Conservation (phyloP, 2,113 vertebrate species). For the Terrapene triunguis region DNA sequence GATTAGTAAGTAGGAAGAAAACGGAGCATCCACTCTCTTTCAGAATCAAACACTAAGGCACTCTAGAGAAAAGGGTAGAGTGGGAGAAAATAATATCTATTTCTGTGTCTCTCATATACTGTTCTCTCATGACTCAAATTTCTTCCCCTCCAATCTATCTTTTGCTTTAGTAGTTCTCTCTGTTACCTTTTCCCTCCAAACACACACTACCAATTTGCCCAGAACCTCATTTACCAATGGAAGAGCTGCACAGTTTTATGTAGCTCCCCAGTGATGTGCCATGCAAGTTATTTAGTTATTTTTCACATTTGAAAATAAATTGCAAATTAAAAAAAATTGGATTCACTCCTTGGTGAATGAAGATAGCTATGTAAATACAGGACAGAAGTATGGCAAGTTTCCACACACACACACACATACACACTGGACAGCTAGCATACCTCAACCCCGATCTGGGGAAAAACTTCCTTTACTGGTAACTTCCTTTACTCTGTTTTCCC, state of each 20-base stretch:
- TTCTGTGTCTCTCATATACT: neutral
- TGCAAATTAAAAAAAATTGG: neutral
- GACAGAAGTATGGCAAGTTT: neutral
- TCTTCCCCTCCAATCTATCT: neutral
- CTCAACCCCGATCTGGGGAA: neutral
- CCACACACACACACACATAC: no score
- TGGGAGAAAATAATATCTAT: neutral
- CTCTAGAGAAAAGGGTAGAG: neutral
- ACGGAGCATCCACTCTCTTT: neutral
- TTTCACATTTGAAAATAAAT: neutral
- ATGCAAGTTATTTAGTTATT: neutral
- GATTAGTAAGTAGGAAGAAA: neutral
- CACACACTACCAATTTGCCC: neutral
- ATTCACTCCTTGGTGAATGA: neutral
- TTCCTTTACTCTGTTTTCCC: neutral
- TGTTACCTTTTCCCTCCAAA: neutral
- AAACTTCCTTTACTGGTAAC: neutral
- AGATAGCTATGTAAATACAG: neutral
- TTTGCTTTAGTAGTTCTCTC: neutral
- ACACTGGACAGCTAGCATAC: neutral
- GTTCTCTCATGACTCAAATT: neutral
- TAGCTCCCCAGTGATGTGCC: neutral
- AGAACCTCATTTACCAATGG: neutral
- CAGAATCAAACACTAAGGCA: neutral
- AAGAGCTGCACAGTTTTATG: neutral